Evolutionary conservation across 1,140 invertebrate genomes (phyloP).

Genomic region (Fopius arisanus): DNA sequence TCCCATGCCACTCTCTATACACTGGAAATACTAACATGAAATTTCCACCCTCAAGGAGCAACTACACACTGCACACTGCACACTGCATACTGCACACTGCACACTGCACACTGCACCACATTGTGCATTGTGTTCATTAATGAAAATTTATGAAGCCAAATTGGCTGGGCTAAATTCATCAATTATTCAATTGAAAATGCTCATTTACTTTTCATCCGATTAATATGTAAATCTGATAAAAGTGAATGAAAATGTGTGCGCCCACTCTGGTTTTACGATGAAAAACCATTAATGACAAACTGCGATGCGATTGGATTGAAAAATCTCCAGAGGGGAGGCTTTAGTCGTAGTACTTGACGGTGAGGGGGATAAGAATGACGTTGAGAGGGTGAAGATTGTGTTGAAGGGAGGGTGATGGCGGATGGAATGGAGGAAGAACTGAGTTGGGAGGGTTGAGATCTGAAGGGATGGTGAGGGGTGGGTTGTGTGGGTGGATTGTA

Average conservation of each 20-base stretch:
- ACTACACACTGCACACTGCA: too few species aligned
- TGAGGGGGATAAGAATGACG: constrained; percentile 25
- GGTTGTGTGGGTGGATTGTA: constrained; percentile 43
- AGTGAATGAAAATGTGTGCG: background rate
- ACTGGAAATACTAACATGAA: background rate
- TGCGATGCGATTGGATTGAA: constrained; percentile 22
- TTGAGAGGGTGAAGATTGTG: constrained; percentile 21
- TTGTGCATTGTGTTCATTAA: background rate
- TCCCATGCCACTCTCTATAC: background rate
- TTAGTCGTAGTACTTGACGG: constrained; percentile 27
- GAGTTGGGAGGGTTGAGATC: too few species aligned
- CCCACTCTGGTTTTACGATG: background rate
- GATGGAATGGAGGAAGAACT: too few species aligned
- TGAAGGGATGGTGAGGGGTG: background rate
- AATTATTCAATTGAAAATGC: too few species aligned
- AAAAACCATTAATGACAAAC: constrained; percentile 6
- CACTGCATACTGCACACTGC: background rate
- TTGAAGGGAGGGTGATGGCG: constrained; percentile 4
- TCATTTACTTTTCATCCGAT: too few species aligned
- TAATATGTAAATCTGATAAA: too few species aligned
- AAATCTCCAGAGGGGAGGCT: constrained; percentile 32
- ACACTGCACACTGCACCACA: background rate
- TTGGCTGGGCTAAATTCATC: too few species aligned
- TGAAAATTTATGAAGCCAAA: background rate
- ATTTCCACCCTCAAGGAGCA: background rate